Evolutionary conservation across 2,113 vertebrate species (phyloP).

Genomic region (Bolborhynchus lineola): DNA sequence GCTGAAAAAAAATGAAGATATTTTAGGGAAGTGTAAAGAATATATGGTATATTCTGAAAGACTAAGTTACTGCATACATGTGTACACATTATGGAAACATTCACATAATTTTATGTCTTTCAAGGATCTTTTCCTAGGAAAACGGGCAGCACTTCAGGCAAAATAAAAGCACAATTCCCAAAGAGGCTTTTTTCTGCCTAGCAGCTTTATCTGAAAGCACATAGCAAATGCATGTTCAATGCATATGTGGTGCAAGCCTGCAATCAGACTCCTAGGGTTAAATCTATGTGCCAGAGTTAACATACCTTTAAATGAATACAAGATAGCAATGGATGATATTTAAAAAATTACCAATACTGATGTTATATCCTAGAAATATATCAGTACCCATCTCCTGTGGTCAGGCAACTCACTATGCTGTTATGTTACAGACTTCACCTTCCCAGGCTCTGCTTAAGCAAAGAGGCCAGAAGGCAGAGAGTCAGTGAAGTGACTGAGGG

Average conservation of each 20-base stretch:
- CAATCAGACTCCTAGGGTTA: neutral
- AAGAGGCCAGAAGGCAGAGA: neutral
- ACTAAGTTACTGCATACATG: neutral
- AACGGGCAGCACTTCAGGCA: neutral
- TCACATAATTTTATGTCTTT: neutral
- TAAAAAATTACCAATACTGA: neutral
- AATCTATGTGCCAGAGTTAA: neutral
- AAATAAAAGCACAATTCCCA: neutral
- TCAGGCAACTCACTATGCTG: fast-evolving
- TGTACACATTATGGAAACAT: neutral
- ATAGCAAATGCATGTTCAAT: neutral
- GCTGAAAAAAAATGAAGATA: neutral
- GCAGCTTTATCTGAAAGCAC: neutral
- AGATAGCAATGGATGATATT: neutral
- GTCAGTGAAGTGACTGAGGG: neutral
- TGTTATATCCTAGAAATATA: neutral
- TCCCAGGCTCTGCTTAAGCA: neutral
- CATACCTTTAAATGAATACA: neutral
- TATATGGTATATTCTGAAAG: neutral
- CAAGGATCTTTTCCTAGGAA: slow-evolving; percentile 5
- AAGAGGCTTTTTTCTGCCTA: neutral
- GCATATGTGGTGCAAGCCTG: neutral
- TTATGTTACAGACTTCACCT: neutral
- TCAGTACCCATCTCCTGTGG: fast-evolving
- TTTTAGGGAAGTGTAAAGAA: neutral